phyloP scores from a whole-genome alignment of 2,797 vertebrate genomes.

The Pelobates cultripes region DNA sequence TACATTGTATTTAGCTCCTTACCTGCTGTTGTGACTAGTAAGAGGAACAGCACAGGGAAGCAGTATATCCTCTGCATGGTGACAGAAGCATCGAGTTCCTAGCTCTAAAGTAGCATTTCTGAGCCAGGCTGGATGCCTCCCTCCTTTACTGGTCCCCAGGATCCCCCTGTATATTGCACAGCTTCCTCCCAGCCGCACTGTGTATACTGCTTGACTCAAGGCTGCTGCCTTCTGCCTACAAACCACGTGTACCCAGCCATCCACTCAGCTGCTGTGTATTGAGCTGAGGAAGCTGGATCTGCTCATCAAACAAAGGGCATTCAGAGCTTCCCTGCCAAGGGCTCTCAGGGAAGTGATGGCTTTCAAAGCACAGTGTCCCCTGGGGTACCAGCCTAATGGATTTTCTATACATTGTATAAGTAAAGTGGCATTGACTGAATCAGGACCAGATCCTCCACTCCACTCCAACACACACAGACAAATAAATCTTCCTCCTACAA shows the following conservation, averaged over 20 bases:
- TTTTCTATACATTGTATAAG: conserved; percentile 11
- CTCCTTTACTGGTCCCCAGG: conserved; percentile 53
- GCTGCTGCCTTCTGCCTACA: neutral
- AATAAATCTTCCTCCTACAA: too few relatives aligned
- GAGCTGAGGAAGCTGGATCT: conserved; percentile 22
- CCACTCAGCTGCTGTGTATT: conserved; percentile 38
- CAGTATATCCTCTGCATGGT: conserved; percentile 65
- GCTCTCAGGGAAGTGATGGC: conserved; percentile 22
- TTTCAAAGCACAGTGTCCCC: conserved; percentile 33
- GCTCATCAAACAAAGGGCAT: conserved; percentile 39
- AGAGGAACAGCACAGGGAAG: conserved; percentile 66
- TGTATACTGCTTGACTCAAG: conserved; percentile 12
- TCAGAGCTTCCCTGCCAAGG: conserved; percentile 25
- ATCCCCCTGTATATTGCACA: too few relatives aligned
- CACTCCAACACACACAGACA: too few relatives aligned
- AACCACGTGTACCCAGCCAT: conserved; percentile 30
- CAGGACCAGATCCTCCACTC: too few relatives aligned
- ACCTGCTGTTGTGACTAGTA: conserved; percentile 72
- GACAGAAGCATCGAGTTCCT: conserved; percentile 44
- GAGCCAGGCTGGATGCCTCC: conserved; percentile 32
- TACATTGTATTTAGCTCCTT: conserved; percentile 45
- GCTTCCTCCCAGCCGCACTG: neutral
- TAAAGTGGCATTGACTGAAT: neutral
- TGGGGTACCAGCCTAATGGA: conserved; percentile 25
- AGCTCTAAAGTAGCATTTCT: conserved; percentile 32